Conservation (phyloP, 2,888 invertebrate genomes). For the Sarcophaga subvicina region DNA sequence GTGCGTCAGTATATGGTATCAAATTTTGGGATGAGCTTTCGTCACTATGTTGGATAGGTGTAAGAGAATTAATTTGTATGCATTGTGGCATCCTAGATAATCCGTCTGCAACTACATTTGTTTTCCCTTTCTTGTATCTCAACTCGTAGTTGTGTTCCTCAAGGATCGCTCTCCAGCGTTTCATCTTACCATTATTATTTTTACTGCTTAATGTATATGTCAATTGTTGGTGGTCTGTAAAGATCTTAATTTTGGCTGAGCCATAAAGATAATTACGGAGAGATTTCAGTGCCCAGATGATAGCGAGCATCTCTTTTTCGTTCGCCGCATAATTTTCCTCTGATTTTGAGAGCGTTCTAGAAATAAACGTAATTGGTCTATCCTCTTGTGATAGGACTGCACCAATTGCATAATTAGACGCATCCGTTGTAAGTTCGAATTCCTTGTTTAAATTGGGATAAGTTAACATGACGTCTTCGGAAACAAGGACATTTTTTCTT, state of each 20-base stretch:
- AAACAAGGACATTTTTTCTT: conserved; percentile 12
- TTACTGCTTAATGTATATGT: conserved; percentile 13
- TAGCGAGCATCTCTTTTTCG: conserved; percentile 57
- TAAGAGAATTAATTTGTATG: conserved; percentile 13
- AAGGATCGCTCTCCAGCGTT: conserved; percentile 13
- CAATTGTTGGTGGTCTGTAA: conserved; percentile 33
- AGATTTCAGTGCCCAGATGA: conserved; percentile 40
- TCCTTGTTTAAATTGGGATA: conserved; percentile 20
- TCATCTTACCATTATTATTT: conserved; percentile 26
- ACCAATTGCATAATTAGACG: conserved; percentile 49
- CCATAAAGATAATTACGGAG: conserved; percentile 26
- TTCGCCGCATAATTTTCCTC: conserved; percentile 54
- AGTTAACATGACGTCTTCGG: conserved; percentile 17
- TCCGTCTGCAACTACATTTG: conserved; percentile 72
- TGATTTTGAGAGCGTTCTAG: conserved; percentile 23
- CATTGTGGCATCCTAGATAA: conserved; percentile 1
- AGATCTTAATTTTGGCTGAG: not conserved
- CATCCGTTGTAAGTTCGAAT: conserved; percentile 47
- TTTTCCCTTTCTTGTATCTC: conserved; percentile 78
- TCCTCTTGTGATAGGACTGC: conserved; percentile 37
- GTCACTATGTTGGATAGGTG: conserved; percentile 15
- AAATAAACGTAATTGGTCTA: conserved; percentile 52
- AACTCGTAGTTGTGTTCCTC: conserved; percentile 68
- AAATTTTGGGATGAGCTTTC: conserved; percentile 34
- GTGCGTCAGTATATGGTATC: not conserved